Conservation (phyloP, 1,140 invertebrate species). For the Pomacea maculata region DNA sequence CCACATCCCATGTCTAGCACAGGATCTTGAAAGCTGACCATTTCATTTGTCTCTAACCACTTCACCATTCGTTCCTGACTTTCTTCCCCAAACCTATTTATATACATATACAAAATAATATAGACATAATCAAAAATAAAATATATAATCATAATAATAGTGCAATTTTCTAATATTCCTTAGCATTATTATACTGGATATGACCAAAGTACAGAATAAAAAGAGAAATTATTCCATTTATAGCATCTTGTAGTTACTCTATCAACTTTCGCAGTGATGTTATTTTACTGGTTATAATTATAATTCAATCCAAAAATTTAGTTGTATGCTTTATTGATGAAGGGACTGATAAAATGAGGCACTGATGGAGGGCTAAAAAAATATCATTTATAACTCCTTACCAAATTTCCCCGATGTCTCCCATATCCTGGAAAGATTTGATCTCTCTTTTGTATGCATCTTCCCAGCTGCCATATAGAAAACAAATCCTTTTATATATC, state of each 20-base stretch:
- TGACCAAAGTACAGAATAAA: not conserved
- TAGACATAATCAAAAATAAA: not conserved
- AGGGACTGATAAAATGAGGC: too few relatives aligned
- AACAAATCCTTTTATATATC: slow-evolving; percentile 20
- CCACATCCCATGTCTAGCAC: slow-evolving; percentile 81
- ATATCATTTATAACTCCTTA: slow-evolving; percentile 31
- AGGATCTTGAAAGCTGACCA: slow-evolving; percentile 39
- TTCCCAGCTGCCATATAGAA: slow-evolving; percentile 78
- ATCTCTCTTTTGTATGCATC: slow-evolving; percentile 82
- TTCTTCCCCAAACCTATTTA: slow-evolving; percentile 80
- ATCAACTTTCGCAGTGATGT: not conserved
- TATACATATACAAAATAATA: not conserved
- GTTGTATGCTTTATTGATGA: too few relatives aligned
- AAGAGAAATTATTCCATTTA: not conserved
- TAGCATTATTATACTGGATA: not conserved
- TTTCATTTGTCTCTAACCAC: slow-evolving; percentile 65
- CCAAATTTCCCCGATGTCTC: slow-evolving; percentile 92
- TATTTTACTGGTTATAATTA: too few relatives aligned
- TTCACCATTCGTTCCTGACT: slow-evolving; percentile 78
- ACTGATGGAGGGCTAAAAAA: too few relatives aligned
- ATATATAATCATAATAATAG: too few relatives aligned
- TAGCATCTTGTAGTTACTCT: not conserved
- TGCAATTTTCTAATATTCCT: slow-evolving; percentile 23
- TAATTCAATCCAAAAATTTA: not conserved
- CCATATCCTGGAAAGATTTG: slow-evolving; percentile 80